phyloP scores from a whole-genome alignment of 2,113 vertebrate genomes.

The Reinhardtius hippoglossoides region DNA sequence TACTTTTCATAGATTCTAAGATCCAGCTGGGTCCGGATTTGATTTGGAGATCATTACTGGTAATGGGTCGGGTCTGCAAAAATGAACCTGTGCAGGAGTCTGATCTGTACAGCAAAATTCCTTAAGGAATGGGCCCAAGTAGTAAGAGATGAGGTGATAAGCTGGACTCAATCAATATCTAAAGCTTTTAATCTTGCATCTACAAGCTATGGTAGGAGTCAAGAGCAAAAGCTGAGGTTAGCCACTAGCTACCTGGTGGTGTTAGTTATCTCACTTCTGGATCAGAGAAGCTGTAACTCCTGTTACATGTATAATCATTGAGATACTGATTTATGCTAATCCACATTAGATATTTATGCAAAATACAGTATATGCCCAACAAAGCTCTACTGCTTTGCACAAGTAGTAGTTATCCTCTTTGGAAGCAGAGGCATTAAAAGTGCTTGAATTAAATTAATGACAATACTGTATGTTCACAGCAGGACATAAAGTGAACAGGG shows the following conservation, averaged over 20 bases:
- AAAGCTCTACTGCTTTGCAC: neutral
- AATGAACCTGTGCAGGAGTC: too few relatives aligned
- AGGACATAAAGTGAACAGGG: neutral
- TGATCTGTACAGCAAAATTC: too few relatives aligned
- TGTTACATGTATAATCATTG: neutral
- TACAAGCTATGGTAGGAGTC: neutral
- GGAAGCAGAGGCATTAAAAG: neutral
- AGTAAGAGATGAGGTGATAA: too few relatives aligned
- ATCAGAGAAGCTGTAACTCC: neutral
- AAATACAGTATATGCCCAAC: neutral
- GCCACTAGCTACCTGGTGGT: neutral
- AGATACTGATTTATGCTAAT: neutral
- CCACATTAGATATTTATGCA: neutral
- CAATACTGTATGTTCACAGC: neutral
- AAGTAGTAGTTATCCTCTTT: neutral
- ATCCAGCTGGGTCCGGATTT: too few relatives aligned
- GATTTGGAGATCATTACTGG: too few relatives aligned
- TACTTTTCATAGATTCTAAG: too few relatives aligned
- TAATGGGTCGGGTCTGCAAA: too few relatives aligned
- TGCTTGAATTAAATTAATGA: neutral
- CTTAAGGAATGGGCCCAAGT: too few relatives aligned
- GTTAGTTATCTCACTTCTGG: neutral
- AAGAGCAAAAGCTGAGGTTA: neutral
- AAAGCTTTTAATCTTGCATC: too few relatives aligned
- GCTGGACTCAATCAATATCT: too few relatives aligned